Evolutionary conservation across 2,113 vertebrate species (phyloP).

Genomic region (Agelaius phoeniceus): DNA sequence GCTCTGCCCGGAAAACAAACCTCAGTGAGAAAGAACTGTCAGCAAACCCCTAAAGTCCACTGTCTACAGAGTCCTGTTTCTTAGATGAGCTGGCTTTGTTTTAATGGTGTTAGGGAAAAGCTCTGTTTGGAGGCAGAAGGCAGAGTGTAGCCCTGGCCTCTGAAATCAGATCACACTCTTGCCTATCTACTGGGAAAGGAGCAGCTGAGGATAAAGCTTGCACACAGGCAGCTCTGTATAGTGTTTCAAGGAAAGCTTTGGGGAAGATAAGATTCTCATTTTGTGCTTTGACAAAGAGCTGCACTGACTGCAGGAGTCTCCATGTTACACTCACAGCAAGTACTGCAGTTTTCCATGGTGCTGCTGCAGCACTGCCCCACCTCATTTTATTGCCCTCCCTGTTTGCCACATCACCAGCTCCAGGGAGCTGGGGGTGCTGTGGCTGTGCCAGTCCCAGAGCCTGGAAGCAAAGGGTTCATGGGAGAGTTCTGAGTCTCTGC

Average conservation of each 20-base stretch:
- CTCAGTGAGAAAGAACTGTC: background rate
- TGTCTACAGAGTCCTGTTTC: background rate
- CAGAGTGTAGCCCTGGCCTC: background rate
- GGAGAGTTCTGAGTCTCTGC: background rate
- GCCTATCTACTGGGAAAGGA: background rate
- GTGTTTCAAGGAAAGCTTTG: background rate
- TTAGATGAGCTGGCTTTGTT: background rate
- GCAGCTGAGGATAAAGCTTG: background rate
- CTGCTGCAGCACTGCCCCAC: background rate
- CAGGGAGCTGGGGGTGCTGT: background rate
- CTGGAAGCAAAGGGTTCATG: rapidly evolving
- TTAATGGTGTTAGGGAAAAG: background rate
- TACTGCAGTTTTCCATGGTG: background rate
- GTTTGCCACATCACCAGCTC: background rate
- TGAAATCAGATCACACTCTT: background rate
- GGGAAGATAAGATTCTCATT: background rate
- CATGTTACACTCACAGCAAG: background rate
- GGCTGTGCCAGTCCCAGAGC: background rate
- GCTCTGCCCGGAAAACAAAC: background rate
- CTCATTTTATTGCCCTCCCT: background rate
- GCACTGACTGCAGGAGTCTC: background rate
- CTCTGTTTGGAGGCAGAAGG: background rate
- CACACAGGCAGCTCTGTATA: background rate
- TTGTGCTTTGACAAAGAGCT: background rate
- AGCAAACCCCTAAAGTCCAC: background rate